Conservation (phyloP, 2,888 invertebrate species). For the Autographa gamma region DNA sequence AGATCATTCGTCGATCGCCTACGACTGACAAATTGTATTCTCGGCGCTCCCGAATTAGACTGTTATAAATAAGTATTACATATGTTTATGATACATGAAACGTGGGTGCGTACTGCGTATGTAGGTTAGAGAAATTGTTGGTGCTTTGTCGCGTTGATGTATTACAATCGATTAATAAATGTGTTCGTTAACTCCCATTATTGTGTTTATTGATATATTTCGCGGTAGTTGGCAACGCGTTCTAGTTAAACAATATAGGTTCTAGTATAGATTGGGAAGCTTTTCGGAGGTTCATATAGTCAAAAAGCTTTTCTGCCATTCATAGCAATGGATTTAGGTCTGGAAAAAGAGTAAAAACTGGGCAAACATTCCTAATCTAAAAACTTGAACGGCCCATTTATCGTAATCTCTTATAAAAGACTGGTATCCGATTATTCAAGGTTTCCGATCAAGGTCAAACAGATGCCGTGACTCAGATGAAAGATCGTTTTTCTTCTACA, state of each 20-base stretch:
- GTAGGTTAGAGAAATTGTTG: not conserved
- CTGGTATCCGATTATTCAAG: not conserved
- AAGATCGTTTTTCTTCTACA: not conserved
- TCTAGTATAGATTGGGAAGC: no score
- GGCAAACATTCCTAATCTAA: not conserved
- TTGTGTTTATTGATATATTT: not conserved
- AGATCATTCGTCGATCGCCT: conserved; percentile 23
- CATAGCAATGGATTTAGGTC: no score
- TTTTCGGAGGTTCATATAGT: no score
- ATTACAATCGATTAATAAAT: not conserved
- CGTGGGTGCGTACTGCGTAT: not conserved
- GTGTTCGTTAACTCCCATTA: not conserved
- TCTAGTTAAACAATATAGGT: no score
- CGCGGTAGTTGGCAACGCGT: no score
- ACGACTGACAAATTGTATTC: conserved; percentile 20
- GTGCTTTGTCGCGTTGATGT: not conserved
- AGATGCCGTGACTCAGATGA: conserved; percentile 1
- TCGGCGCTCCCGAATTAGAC: conserved; percentile 17
- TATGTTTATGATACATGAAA: not conserved
- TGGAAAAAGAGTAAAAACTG: no score
- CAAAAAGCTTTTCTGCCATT: no score
- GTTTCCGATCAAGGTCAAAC: not conserved
- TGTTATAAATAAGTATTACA: conserved; percentile 33
- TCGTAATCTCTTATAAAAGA: not conserved
- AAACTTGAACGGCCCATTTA: not conserved